These are phyloP conservation scores for Sapajus apella DNA, from an alignment of 2,113 vertebrate genomes.

Conservation along the genomic window DNA sequence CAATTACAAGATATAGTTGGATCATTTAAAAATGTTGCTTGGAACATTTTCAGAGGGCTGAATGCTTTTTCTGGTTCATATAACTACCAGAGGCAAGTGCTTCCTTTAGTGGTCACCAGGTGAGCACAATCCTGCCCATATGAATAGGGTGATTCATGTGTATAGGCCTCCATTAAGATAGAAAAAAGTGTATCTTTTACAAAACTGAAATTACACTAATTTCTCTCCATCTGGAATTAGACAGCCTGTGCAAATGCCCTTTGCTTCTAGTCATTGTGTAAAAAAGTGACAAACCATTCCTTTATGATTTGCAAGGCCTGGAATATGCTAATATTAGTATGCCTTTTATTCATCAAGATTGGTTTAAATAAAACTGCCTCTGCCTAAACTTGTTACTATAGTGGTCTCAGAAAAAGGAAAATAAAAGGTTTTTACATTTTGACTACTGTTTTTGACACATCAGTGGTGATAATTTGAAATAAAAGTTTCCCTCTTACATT, in stretches of 20 bases:
- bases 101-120: constrained; percentile 71
- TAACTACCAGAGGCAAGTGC: constrained; percentile 75
- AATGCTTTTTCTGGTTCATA: constrained; percentile 70
- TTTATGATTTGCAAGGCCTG: neutral
- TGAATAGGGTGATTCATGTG: constrained; percentile 43
- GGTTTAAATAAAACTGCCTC: constrained; percentile 18
- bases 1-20: constrained; percentile 81
- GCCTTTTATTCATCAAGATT: neutral
- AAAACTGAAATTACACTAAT: neutral
- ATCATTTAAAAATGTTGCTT: constrained; percentile 75
- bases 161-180: neutral
- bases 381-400: neutral
- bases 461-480: neutral
- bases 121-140: constrained; percentile 59
- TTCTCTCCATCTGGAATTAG: neutral
- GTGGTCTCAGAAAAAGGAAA: neutral
- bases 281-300: neutral
- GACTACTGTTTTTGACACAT: neutral
- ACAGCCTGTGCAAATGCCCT: neutral
- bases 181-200: constrained; percentile 50
- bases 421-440: neutral
- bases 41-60: constrained; percentile 73
- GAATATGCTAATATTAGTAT: neutral
- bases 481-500: neutral
- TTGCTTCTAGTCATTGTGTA: constrained; percentile 6